Evolutionary conservation across 2,113 vertebrate species (phyloP), one percentile per base, ranked within the genome.

Genomic region (Microtus oregoni): DNA sequence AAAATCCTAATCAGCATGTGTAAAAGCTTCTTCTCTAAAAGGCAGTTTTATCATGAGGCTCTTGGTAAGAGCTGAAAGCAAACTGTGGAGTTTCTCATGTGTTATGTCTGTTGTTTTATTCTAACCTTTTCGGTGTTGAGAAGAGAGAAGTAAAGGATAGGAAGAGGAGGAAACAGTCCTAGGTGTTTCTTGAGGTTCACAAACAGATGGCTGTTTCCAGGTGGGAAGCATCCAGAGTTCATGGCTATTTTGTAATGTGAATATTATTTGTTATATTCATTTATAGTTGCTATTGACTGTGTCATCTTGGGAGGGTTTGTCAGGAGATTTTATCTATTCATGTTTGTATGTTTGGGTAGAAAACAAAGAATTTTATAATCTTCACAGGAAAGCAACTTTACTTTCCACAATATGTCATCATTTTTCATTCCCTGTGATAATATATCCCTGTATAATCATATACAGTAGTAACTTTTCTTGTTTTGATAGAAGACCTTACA

Each of bases 11-110:
- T 70, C 38, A 47, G 81, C 35, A 20, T 75, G 3, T 85, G 91
- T 86, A 65, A 78, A 93, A 20, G 41, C 38, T 94, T 95, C 38
- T 87, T 5, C 19, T 92, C 88, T 77, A 77, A 95, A 90, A 90
- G 30, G 19, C 30, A 70, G 44, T 30, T 86, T 91, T 78, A 86
- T 82, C 10, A 94, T 63, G 1, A 86, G 5, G 1, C 9, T 70
- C 72, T 94, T 77, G 26, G 3, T 52, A 65, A 89, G 76, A 85
- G n/a, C 11, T 65, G 41, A 93, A 83, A 89, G 38, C 30, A 79
- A 68, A 63, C 19, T 5, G 22, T 83, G 28, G 9, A 4, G 41
- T 85, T 94, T 61, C 5, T 9, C 92, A 76, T 92, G 75, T 12
- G 65, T 61, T 85, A 35, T 38, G 20, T 91, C 15, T 1, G 24